Percentiles rank a stretch among this genome's conserved stretches.
phyloP scores from a whole-genome alignment of 2,888 invertebrate species.

The Nymphalis polychloros region DNA sequence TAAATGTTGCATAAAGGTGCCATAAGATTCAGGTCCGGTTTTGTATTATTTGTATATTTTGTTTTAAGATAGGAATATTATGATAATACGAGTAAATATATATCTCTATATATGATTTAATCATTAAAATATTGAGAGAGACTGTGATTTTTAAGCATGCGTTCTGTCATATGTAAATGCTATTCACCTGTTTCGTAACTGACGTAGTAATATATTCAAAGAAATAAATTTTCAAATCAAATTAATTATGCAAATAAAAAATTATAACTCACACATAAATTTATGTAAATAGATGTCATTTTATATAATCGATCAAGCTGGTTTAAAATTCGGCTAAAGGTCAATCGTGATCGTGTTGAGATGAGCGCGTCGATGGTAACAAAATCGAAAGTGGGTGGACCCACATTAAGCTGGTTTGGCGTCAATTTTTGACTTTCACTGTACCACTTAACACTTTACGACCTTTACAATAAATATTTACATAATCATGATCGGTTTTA shows the following conservation, averaged over 20 bases:
- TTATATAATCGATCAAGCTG: slow-evolving; percentile 18
- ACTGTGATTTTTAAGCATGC: background rate
- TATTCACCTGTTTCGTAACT: background rate
- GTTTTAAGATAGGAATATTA: background rate
- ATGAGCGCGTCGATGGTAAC: slow-evolving; percentile 42
- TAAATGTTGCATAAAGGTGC: slow-evolving; percentile 54
- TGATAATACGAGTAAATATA: background rate
- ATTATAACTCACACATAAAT: slow-evolving; percentile 31
- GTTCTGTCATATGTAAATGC: background rate
- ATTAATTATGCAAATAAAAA: slow-evolving; percentile 11
- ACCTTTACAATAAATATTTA: slow-evolving; percentile 57
- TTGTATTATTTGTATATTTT: background rate
- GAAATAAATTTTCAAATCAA: background rate
- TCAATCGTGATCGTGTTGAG: slow-evolving; percentile 48
- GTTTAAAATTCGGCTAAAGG: slow-evolving; percentile 51
- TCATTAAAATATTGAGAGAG: background rate
- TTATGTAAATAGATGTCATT: slow-evolving; percentile 37
- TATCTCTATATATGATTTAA: background rate
- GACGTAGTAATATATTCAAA: slow-evolving; percentile 3
- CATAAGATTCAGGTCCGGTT: slow-evolving; percentile 42
- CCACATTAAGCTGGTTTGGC: slow-evolving; percentile 50
- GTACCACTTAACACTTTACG: slow-evolving; percentile 66
- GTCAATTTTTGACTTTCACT: slow-evolving; percentile 64
- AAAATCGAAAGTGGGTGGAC: slow-evolving; percentile 67
- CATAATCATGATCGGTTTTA: slow-evolving; percentile 44